Conservation (phyloP, 1,140 invertebrate genomes). For the Brachionus sp. region DNA sequence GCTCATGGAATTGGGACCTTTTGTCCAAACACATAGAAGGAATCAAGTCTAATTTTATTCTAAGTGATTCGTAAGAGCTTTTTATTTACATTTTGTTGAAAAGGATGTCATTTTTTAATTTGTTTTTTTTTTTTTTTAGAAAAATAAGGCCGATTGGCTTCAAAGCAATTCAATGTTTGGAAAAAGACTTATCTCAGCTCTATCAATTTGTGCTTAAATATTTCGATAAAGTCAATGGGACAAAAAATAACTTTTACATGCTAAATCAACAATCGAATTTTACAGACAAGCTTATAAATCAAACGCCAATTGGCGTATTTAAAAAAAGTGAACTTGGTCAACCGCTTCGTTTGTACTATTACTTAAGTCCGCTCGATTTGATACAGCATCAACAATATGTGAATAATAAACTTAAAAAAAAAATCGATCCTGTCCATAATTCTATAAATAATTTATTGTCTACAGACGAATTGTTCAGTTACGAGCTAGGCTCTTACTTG, state of each 20-base stretch:
- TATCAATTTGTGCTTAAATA: neutral
- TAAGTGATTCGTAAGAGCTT: neutral
- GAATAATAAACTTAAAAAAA: neutral
- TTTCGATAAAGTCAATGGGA: neutral
- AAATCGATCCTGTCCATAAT: neutral
- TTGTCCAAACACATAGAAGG: constrained; percentile 13
- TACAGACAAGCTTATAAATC: constrained; percentile 8
- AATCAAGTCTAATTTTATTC: constrained; percentile 10
- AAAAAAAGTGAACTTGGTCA: constrained; percentile 15
- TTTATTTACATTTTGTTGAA: neutral
- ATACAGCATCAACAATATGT: constrained; percentile 27
- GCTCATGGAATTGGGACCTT: constrained; percentile 37
- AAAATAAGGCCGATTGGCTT: neutral
- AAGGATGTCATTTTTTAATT: neutral
- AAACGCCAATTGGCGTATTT: constrained; percentile 29
- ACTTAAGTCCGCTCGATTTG: constrained; percentile 30
- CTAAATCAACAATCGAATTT: neutral
- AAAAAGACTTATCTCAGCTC: constrained; percentile 4
- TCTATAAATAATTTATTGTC: neutral
- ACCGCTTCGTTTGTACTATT: constrained; percentile 21
- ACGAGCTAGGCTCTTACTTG: constrained; percentile 10
- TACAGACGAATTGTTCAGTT: neutral
- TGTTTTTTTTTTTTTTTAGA: neutral
- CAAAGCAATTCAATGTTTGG: constrained; percentile 10
- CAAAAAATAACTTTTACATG: neutral